Percentiles rank a stretch among this genome's conserved stretches.
phyloP scores from a whole-genome alignment of 1,140 invertebrate species.

The Druon quercuslanigerum region DNA sequence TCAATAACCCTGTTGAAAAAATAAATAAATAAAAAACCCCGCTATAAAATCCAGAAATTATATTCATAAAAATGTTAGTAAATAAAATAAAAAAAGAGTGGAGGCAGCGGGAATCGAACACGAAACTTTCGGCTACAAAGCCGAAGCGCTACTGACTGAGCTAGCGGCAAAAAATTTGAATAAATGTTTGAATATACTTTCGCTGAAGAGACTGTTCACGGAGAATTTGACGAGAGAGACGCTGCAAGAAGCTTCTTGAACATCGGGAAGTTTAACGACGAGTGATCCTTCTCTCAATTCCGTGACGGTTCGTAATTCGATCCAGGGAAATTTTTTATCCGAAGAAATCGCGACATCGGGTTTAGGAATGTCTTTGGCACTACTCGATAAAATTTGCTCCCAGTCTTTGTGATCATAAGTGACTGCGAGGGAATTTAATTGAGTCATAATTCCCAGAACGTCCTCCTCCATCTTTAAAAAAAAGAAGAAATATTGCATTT shows the following conservation, averaged over 20 bases:
- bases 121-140: no score
- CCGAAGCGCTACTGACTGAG: no score
- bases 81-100: not conserved
- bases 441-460: conserved; percentile 80
- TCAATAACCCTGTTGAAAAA: no score
- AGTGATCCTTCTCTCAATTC: conserved; percentile 69
- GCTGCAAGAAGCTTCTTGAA: conserved; percentile 69
- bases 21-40: no score
- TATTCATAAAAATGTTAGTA: no score
- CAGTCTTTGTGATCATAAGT: conserved; percentile 82
- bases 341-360: conserved; percentile 57
- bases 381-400: conserved; percentile 64
- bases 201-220: conserved; percentile 51
- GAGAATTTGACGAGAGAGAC: conserved; percentile 68
- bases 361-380: conserved; percentile 55
- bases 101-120: no score
- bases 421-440: conserved; percentile 81
- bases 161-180: no score
- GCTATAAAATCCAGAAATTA: no score
- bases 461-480: conserved; percentile 80
- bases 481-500: conserved; percentile 35
- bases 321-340: conserved; percentile 61
- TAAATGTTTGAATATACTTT: conserved; percentile 50
- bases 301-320: conserved; percentile 64
- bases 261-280: conserved; percentile 66